Evolutionary conservation across 2,797 vertebrate genomes (phyloP), one percentile per base, ranked within the genome.

Genomic region (Enteromius radiatus): DNA sequence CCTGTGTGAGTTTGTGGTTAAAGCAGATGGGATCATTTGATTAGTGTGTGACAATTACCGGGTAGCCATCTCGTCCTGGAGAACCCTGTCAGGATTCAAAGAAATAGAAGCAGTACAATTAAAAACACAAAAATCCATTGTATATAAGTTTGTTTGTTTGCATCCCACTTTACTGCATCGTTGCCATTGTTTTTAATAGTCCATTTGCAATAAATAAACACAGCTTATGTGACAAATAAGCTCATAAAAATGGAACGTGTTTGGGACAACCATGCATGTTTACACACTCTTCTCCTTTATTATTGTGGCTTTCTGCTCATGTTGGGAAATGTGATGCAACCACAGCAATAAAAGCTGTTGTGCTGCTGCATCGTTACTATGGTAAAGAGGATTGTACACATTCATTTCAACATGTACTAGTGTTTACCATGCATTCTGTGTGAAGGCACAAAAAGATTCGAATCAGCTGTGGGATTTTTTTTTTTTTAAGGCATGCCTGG

Each of bases 11-110:
- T n/a, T 69, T 10, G 23, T 26, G 23, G 41, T 64, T 31, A 54
- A 33, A 84, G 68, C 68, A 49, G 70, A 77, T 77, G 65, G 21
- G 67, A 79, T 36, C 59, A 84, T 49, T 41, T 56, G 47, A 75
- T n/a, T 15, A 64, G 45, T 71, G 21, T 26, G 70, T 59, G 31
- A 85, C 67, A 88, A 75, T 88, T 88, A 89, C 88, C 84, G 88
- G 88, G 84, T 86, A 89, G 41, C 88, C 88, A 65, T 89, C 88
- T 41, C 84, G 86, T 78, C 88, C 88, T 67, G 85, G 84, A 67
- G 84, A 86, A 47, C 88, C 88, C 88, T 89, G 84, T 85, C 81
- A 64, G 54, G 74, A 83, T 67, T 61, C 68, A 87, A 59, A 64
- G 69, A 84, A 33, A 84, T 84, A 73, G 14, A 78, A 38, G 14